phyloP scores from a whole-genome alignment of 2,797 vertebrate genomes.

The Chiloscyllium punctatum region DNA sequence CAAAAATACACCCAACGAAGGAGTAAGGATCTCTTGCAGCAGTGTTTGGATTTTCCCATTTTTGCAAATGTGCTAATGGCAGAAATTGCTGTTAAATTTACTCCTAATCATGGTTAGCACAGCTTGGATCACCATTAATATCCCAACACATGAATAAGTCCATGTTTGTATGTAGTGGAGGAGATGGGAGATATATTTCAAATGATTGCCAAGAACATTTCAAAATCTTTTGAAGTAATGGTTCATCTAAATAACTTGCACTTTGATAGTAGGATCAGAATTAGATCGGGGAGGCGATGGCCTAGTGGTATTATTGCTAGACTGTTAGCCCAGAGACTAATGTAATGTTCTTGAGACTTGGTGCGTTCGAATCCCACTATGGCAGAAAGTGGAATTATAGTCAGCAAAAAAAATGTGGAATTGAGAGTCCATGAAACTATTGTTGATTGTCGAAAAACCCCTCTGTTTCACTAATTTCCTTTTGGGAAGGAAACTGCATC shows the following conservation, averaged over 20 bases:
- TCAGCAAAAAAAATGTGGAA: too few relatives aligned
- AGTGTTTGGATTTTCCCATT: neutral
- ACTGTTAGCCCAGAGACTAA: too few relatives aligned
- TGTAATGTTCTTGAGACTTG: too few relatives aligned
- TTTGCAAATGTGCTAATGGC: neutral
- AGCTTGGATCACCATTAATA: neutral
- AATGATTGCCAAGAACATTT: neutral
- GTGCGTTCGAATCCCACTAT: too few relatives aligned
- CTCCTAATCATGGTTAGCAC: neutral
- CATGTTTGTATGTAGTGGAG: neutral
- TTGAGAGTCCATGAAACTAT: too few relatives aligned
- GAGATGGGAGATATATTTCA: neutral
- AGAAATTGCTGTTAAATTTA: neutral
- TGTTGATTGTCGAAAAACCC: too few relatives aligned
- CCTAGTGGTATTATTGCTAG: too few relatives aligned
- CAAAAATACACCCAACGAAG: neutral
- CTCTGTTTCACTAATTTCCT: too few relatives aligned
- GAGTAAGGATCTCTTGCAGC: neutral
- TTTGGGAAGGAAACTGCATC: too few relatives aligned
- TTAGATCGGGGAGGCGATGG: too few relatives aligned
- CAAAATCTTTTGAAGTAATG: neutral
- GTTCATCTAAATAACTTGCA: neutral
- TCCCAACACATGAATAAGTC: neutral
- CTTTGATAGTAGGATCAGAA: slow-evolving; percentile 31
- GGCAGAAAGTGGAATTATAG: too few relatives aligned